Evolutionary conservation across 2,888 invertebrate genomes (phyloP).

Genomic region (Platycnemis pennipes): DNA sequence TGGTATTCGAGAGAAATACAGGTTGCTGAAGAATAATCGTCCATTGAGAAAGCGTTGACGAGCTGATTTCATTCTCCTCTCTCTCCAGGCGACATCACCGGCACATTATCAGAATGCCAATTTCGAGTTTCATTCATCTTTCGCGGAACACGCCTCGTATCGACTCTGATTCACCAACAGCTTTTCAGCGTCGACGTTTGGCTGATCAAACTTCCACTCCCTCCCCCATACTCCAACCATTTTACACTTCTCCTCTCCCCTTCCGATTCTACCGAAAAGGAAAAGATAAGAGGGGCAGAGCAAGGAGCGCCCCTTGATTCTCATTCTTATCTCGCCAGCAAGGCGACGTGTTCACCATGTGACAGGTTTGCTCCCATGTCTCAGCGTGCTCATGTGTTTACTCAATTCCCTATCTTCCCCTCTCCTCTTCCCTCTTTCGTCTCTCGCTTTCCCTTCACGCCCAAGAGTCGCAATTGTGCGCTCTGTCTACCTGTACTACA

Average conservation of each 20-base stretch:
- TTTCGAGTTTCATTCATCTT: constrained; percentile 18
- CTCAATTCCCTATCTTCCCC: not conserved
- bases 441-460: not conserved
- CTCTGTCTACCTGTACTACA: not conserved
- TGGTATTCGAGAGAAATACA: too few species aligned
- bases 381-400: not conserved
- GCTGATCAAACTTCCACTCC: not conserved
- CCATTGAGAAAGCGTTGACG: not conserved
- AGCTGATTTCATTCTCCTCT: not conserved
- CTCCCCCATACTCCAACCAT: not conserved
- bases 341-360: constrained; percentile 36
- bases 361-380: constrained; percentile 33
- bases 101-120: not conserved
- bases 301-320: constrained; percentile 38
- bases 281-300: not conserved
- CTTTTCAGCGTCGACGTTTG: not conserved
- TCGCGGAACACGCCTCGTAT: not conserved
- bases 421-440: not conserved
- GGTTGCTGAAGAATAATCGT: not conserved
- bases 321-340: constrained; percentile 40
- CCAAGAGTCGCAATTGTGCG: too few species aligned
- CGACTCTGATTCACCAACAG: not conserved
- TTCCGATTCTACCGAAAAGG: not conserved
- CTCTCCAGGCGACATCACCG: not conserved
- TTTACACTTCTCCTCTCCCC: not conserved